Evolutionary conservation across 2,888 invertebrate genomes (phyloP), one percentile per base, ranked within the genome.

Genomic region (Macrosiphum euphorbiae): DNA sequence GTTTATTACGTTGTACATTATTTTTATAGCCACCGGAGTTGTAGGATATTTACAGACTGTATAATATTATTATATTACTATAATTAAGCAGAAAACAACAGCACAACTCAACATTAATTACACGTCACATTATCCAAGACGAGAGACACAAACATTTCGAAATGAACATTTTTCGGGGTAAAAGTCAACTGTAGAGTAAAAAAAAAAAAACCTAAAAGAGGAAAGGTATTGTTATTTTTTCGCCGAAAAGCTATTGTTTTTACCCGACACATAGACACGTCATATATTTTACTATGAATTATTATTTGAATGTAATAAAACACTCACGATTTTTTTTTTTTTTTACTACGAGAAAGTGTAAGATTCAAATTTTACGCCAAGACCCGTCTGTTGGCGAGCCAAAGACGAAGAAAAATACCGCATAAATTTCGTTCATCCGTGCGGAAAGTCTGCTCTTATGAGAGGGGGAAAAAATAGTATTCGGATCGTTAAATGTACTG

Each of bases 401-500:
- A 90, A 78, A 90, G 35, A 84, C 44, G 88, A 89, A 88, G n/a
- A 78, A 88, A 88, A 93, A 89, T 86, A 67, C 85, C 89, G 86
- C 90, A 90, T 94, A 94, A 86, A 90, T 94, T 94, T 90, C 85
- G 41, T 90, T 90, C 86, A 41, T 52, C 86, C 90, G 90, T 86
- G 94, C 94, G 87, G 90, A 94, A 94, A 94, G 44, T 86, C 93
- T 85, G 16, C 61, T 50, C 90, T 61, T 28, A 11, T 47, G 35
- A 7, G 78, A 11, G 35, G 5, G 44, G 84, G 28, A 52, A 24
- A 24, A 52, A 84, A 67, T 58, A 84, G 58, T 85, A 47, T 26
- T 90, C 61, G 88, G 90, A 90, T 90, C 90, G 94, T 94, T 94
- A 86, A 90, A 90, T 28, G 94, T 67, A 90, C 94, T 24, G 90